phyloP scores from a whole-genome alignment of 2,113 vertebrate species.

The Cnemophilus loriae region DNA sequence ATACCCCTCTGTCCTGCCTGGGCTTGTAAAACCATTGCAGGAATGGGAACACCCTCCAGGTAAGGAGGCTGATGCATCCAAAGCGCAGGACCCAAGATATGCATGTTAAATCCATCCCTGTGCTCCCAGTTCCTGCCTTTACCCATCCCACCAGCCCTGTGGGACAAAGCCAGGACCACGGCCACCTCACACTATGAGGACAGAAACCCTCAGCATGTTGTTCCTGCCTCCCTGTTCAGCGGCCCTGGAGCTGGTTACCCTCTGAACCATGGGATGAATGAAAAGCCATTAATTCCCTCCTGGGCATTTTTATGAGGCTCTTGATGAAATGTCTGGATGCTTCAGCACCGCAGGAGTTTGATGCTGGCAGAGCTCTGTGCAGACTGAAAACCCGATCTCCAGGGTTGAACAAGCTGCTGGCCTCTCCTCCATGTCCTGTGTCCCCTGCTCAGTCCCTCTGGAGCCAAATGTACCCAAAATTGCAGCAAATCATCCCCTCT shows the following conservation, averaged over 20 bases:
- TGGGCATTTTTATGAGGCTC: background rate
- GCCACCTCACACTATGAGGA: rapidly evolving
- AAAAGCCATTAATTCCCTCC: background rate
- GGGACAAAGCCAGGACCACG: background rate
- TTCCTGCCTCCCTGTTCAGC: background rate
- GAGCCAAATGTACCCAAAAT: background rate
- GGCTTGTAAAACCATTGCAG: background rate
- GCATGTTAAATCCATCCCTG: background rate
- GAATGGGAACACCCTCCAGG: background rate
- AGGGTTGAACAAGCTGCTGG: background rate
- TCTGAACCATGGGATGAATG: background rate
- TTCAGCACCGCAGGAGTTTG: background rate
- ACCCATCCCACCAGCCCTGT: background rate
- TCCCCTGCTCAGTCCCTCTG: background rate
- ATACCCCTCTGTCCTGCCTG: background rate
- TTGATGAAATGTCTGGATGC: background rate
- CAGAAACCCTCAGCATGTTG: background rate
- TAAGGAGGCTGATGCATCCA: background rate
- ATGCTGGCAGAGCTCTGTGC: background rate
- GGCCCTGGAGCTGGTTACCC: background rate
- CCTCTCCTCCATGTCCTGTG: background rate
- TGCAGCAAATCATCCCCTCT: background rate
- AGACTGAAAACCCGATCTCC: background rate
- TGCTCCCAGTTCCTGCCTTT: rapidly evolving
- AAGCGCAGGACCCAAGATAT: rapidly evolving